Percentiles rank a stretch among this genome's conserved stretches.
Conservation (phyloP, 1,140 invertebrate genomes). For the Brachystomella parvula region DNA sequence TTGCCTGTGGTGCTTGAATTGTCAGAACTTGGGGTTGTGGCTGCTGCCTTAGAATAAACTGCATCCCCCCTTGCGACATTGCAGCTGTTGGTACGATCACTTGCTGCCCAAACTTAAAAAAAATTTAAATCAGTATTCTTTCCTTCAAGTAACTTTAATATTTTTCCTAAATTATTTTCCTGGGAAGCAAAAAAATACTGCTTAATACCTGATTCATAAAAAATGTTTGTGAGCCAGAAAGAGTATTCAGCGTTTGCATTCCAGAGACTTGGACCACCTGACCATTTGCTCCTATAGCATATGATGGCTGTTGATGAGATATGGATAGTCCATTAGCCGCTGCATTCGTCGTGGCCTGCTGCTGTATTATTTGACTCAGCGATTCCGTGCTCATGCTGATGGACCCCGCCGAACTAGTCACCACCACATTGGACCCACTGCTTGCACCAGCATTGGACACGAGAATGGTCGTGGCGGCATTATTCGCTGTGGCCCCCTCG, state of each 20-base stretch:
- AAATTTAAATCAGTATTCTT: constrained; percentile 2
- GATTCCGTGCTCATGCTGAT: background rate
- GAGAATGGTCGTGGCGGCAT: background rate
- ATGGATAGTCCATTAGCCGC: constrained; percentile 5
- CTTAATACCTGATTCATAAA: constrained; percentile 35
- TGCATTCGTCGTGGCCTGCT: constrained; percentile 8
- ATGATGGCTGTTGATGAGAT: constrained; percentile 9
- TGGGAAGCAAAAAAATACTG: too few relatives aligned
- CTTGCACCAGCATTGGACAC: background rate
- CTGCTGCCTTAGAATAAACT: constrained; percentile 36
- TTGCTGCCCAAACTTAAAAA: constrained; percentile 34
- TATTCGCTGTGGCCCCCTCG: background rate
- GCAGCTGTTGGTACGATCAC: constrained; percentile 31
- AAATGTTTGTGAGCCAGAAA: constrained; percentile 28
- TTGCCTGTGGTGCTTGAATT: constrained; percentile 29
- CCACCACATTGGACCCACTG: background rate
- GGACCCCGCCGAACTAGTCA: background rate
- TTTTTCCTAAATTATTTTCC: background rate
- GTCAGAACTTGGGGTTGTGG: constrained; percentile 36
- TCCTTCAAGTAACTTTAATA: background rate
- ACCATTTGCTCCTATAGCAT: constrained; percentile 18
- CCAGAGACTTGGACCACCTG: constrained; percentile 32
- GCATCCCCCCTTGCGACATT: constrained; percentile 28
- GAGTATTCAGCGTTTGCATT: constrained; percentile 17
- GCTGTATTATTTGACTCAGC: constrained; percentile 1